Evolutionary conservation across 2,797 vertebrate species (phyloP), one percentile per base, ranked within the genome.

Genomic region (Microhierax caerulescens): DNA sequence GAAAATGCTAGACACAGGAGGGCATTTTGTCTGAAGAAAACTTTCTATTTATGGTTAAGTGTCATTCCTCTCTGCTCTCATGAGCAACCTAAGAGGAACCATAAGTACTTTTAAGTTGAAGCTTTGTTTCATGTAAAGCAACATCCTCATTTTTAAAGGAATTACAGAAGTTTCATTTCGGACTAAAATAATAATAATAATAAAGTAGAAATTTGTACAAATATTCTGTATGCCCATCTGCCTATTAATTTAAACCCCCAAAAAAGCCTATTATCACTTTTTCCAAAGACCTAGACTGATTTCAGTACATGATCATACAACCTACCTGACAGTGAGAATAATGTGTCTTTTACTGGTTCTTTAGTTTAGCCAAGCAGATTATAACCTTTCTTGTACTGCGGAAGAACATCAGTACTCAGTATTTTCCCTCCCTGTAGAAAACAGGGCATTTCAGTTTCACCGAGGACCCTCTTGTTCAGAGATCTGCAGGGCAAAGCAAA

Each of bases 61-160:
- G 60, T 16, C 76, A 68, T 73, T 82, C 61, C 59, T 78, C 53
- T 86, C 82, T 64, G 25, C 27, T 67, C 64, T 72, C 28, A 39
- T 2, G 9, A 90, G 53, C 39, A 84, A 82, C 36, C 68, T 54
- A 83, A 80, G 81, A 95, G 75, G 64, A 95, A 96, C 45, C 9
- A 7, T 4, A 92, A 91, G 9, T 53, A 83, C 68, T 93, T 92
- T 56, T 60, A 93, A 34, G 10, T 7, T 48, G 64, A 76, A 82
- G 19, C 39, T 75, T 36, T 43, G 6, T 61, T 91, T 59, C 36
- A 59, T 36, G n/a, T 39, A 63, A 80, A 72, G 21, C 32, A 67
- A 91, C 75, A 90, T 69, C 83, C 68, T 79, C 57, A 80, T 93
- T 96, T 95, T 88, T 54, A 77, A 72, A 70, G 30, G n/a, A 77